Conservation (phyloP, 2,797 vertebrate genomes). For the Furcifer pardalis region DNA sequence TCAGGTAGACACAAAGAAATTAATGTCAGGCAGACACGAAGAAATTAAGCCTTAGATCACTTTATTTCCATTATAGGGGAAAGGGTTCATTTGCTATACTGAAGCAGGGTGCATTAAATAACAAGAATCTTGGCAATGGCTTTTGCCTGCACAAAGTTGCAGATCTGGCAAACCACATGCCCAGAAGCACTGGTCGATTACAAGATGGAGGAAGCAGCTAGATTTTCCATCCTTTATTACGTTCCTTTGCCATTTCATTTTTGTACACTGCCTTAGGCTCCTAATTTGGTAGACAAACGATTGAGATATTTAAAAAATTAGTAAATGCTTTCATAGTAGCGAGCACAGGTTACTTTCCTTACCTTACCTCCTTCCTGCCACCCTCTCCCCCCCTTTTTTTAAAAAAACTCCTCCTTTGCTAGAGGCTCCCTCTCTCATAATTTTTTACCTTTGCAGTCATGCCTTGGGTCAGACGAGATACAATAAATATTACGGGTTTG, state of each 20-base stretch:
- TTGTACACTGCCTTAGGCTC: background rate
- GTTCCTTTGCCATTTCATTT: background rate
- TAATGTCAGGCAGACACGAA: background rate
- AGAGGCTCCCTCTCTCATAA: constrained; percentile 18
- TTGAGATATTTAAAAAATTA: background rate
- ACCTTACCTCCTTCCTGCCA: constrained; percentile 11
- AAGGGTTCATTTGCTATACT: background rate
- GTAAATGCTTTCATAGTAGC: background rate
- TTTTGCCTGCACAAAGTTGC: background rate
- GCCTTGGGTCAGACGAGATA: constrained; percentile 32
- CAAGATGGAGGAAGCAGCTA: background rate
- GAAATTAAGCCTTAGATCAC: background rate
- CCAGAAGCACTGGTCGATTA: background rate
- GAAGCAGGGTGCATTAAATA: background rate
- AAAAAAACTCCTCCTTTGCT: background rate
- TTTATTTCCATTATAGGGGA: background rate
- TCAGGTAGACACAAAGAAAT: background rate
- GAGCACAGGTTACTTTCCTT: background rate
- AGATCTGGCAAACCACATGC: background rate
- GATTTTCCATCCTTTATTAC: background rate
- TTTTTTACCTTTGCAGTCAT: constrained; percentile 1
- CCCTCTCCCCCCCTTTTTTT: constrained; percentile 1
- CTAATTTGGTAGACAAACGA: background rate
- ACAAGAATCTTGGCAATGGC: background rate
- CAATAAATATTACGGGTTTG: constrained; percentile 46